Percentiles rank a stretch among this genome's conserved stretches.
phyloP scores from a whole-genome alignment of 1,140 invertebrate species.

The Brachionus rubens region DNA sequence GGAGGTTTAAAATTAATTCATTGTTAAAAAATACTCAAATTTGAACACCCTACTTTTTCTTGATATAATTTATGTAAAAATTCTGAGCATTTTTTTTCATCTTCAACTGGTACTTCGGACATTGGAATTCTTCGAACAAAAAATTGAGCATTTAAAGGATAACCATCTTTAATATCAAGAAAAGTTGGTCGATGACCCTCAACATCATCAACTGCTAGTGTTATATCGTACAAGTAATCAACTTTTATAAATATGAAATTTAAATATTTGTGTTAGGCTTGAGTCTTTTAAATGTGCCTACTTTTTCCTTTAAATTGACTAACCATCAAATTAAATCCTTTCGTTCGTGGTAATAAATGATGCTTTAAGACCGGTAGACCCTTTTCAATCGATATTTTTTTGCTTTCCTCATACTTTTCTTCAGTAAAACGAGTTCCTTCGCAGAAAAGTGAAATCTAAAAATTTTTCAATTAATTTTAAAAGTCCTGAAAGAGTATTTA shows the following conservation, averaged over 20 bases:
- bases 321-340: slow-evolving; percentile 69
- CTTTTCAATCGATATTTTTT: slow-evolving; percentile 80
- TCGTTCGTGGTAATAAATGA: slow-evolving; percentile 85
- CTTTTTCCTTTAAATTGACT: slow-evolving; percentile 16
- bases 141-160: not conserved
- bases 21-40: no score
- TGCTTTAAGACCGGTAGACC: slow-evolving; percentile 79
- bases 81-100: slow-evolving; percentile 71
- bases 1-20: no score
- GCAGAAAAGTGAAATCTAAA: slow-evolving; percentile 77
- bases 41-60: slow-evolving; percentile 70
- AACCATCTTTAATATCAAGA: slow-evolving; percentile 8
- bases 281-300: no score
- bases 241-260: no score
- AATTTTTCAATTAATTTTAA: not conserved
- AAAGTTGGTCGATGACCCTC: slow-evolving; percentile 1
- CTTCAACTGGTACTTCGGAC: slow-evolving; percentile 71
- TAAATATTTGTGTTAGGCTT: no score
- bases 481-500: not conserved
- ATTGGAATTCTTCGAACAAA: slow-evolving; percentile 71
- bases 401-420: slow-evolving; percentile 78
- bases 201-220: slow-evolving; percentile 16
- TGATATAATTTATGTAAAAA: slow-evolving; percentile 79
- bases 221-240: slow-evolving; percentile 29
- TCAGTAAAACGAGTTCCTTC: slow-evolving; percentile 88